Base-by-base conservation (phyloP, 2,888 invertebrate genomes). In the Nymphalis urticae region DNA sequence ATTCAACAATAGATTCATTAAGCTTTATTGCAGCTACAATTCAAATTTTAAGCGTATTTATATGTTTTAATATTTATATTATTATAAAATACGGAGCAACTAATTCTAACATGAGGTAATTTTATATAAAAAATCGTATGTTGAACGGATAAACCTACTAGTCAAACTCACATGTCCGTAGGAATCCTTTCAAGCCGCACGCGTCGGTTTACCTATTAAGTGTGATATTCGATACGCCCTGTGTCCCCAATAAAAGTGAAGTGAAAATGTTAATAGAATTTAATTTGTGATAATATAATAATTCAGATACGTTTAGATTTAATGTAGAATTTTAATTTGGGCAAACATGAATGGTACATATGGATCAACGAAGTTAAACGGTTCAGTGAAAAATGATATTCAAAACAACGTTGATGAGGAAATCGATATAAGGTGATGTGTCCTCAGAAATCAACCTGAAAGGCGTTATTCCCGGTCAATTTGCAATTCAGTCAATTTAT, bases 361-460 rank as follows among this genome's bases (percentile, higher is more conserved):
- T 76, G 92, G 92, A 70, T 82, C 92, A 10, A 91, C 87, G 51
- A 85, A 85, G 70, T 79, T 76, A 36, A 81, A 83, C 68, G 85
- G 82, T 77, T 75, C 73, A 62, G 77, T 80, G 72, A 83, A 85
- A 72, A 81, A 76, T 74, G 81, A 79, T 70, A 81, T 84, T 75
- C 84, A 82, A 75, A 80, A 79, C 58, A 70, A 68, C 8, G 72
- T 76, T 61, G 80, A 82, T 71, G 80, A 78, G 73, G 84, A 86
- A 77, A 81, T 83, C 73, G 77, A 82, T 76, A 75, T 82, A 75
- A 89, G 90, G 89, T 90, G 88, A 79, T 73, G 66, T 63, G 64
- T 67, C 61, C 61, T 64, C 27, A 64, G 62, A 69, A 59, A 63
- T 68, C 58, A 50, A 27, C 54, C 63, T 56, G 61, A 62, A 50